A percentile compares a stretch with the other conserved stretches of the same genome.
Conservation (phyloP, 1,140 invertebrate species). For the Stenopsyche tienmushanensis region DNA sequence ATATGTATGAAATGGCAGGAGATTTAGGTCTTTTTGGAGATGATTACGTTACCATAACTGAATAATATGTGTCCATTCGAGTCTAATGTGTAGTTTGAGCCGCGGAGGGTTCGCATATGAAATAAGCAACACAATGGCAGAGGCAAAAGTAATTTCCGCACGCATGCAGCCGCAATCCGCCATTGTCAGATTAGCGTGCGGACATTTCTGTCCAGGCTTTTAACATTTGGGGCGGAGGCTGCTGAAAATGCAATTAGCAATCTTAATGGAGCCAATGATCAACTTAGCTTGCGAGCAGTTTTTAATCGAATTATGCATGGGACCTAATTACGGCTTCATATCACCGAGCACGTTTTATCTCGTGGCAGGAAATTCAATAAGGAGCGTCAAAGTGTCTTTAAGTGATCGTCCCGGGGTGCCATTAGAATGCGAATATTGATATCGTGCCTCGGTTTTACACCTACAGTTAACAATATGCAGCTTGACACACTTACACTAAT, state of each 20-base stretch:
- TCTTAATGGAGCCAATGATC: slow-evolving; percentile 34
- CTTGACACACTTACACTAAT: no score
- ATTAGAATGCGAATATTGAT: background rate
- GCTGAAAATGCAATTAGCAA: slow-evolving; percentile 26
- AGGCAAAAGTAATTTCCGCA: background rate
- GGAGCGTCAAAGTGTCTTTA: background rate
- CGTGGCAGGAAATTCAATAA: slow-evolving; percentile 24
- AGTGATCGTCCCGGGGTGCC: background rate
- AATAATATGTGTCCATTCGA: no score
- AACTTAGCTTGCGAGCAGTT: slow-evolving; percentile 28
- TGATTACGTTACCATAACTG: no score
- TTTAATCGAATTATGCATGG: slow-evolving; percentile 20
- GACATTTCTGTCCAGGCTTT: slow-evolving; percentile 4
- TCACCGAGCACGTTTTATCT: slow-evolving; percentile 27
- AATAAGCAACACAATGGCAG: no score
- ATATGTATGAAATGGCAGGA: no score
- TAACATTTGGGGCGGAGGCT: slow-evolving; percentile 1
- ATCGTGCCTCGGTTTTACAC: no score
- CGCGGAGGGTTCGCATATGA: no score
- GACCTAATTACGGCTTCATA: slow-evolving; percentile 18
- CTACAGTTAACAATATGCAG: background rate
- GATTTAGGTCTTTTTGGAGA: no score
- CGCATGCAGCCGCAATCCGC: background rate
- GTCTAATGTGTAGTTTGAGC: no score
- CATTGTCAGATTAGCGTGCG: background rate